These are phyloP conservation scores for Eublepharis macularius DNA, from an alignment of 2,113 vertebrate genomes.

Conservation along the genomic window DNA sequence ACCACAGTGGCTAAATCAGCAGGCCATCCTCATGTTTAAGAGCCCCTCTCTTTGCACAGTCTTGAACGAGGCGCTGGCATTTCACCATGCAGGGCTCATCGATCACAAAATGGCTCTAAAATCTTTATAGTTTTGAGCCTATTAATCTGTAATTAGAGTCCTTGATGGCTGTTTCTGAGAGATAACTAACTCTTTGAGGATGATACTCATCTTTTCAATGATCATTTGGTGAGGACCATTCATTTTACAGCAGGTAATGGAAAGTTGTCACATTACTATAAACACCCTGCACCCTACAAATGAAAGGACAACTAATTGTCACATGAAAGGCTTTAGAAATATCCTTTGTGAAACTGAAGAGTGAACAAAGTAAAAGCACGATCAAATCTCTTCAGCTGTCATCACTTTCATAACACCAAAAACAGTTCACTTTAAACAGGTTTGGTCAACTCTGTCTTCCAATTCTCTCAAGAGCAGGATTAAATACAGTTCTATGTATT, in stretches of 20 bases:
- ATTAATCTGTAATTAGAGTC: conserved; percentile 56
- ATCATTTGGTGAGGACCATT: conserved; percentile 34
- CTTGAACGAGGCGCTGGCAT: neutral
- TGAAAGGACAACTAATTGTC: conserved; percentile 9
- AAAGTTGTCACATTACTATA: neutral
- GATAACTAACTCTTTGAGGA: conserved; percentile 29
- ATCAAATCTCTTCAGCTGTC: conserved; percentile 1
- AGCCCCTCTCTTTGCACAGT: neutral
- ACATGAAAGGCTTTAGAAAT: conserved; percentile 7
- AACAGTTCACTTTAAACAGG: neutral
- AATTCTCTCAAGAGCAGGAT: neutral
- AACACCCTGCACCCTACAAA: neutral
- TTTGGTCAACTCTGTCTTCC: neutral
- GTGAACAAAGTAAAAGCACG: neutral
- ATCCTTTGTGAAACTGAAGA: conserved; percentile 10
- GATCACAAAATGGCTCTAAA: conserved; percentile 27
- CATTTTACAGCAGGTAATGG: neutral
- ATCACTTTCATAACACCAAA: conserved; percentile 14
- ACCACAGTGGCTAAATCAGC: neutral
- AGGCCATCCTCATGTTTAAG: neutral
- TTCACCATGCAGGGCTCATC: neutral
- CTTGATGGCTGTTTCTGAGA: conserved; percentile 43
- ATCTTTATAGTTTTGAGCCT: conserved; percentile 30
- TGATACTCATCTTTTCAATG: conserved; percentile 38
- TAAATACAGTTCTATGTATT: neutral